A percentile compares a stretch with the other conserved stretches of the same genome.
Conservation (phyloP, 2,113 vertebrate genomes). For the Oreochromis niloticus region DNA sequence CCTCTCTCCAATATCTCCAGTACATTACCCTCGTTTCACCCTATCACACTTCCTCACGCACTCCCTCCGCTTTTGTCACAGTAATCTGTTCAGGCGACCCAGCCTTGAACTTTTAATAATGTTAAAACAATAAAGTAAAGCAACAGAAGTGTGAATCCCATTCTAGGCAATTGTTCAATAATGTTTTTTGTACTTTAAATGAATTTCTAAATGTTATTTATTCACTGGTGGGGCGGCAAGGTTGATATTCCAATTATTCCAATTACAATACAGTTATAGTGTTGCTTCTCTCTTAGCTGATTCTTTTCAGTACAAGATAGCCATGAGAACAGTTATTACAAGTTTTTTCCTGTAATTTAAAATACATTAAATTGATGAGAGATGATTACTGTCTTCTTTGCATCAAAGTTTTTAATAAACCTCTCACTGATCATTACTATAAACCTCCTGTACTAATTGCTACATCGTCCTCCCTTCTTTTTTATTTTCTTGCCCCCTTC, state of each 20-base stretch:
- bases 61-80: neutral
- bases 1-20: neutral
- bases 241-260: neutral
- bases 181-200: neutral
- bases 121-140: neutral
- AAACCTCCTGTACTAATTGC: neutral
- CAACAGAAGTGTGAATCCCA: neutral
- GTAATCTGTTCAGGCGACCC: neutral
- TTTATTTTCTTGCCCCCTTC: neutral
- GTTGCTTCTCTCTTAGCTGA: neutral
- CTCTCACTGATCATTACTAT: neutral
- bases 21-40: neutral
- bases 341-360: neutral
- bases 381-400: neutral
- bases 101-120: conserved; percentile 5
- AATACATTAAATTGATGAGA: neutral
- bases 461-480: neutral
- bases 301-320: neutral
- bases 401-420: neutral
- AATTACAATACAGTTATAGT: neutral
- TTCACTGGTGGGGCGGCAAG: neutral
- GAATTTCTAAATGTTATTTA: neutral
- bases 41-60: neutral
- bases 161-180: neutral
- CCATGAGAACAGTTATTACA: neutral